Conservation (phyloP, 2,797 vertebrate genomes). For the Brotula barbata region DNA sequence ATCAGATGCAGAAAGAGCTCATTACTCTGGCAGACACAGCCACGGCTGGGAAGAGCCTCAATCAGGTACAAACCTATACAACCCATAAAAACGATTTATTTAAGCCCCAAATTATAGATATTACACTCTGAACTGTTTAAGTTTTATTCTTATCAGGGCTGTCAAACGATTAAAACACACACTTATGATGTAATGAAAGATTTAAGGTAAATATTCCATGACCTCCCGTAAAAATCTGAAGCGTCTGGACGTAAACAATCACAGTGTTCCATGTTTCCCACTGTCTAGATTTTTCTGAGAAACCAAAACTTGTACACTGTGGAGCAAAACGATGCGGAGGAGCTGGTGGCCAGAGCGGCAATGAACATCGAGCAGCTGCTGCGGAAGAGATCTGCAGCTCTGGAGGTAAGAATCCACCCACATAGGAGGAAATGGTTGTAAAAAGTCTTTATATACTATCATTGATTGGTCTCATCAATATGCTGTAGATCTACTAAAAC, state of each 20-base stretch:
- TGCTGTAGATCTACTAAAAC: no score
- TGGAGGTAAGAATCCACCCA: constrained; percentile 83
- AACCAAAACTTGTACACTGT: constrained; percentile 85
- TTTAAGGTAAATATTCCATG: no score
- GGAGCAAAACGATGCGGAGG: constrained; percentile 90
- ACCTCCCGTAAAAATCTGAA: neutral
- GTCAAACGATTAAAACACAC: no score
- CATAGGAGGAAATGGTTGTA: constrained; percentile 44
- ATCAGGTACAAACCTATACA: constrained; percentile 79
- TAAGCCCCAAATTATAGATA: no score
- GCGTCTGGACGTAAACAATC: neutral
- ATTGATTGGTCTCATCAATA: no score
- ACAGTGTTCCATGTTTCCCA: neutral
- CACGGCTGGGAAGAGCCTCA: constrained; percentile 86
- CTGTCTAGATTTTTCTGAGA: constrained; percentile 73
- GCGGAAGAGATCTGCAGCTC: constrained; percentile 89
- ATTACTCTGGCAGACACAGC: constrained; percentile 88
- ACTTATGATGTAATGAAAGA: no score
- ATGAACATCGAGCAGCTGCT: constrained; percentile 94
- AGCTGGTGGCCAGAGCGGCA: constrained; percentile 92
- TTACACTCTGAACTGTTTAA: neutral
- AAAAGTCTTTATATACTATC: constrained; percentile 20
- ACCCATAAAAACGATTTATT: no score
- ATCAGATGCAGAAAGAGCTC: constrained; percentile 96
- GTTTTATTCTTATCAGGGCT: no score